phyloP scores from a whole-genome alignment of 2,888 invertebrate species.

The Mesochorus sp. region DNA sequence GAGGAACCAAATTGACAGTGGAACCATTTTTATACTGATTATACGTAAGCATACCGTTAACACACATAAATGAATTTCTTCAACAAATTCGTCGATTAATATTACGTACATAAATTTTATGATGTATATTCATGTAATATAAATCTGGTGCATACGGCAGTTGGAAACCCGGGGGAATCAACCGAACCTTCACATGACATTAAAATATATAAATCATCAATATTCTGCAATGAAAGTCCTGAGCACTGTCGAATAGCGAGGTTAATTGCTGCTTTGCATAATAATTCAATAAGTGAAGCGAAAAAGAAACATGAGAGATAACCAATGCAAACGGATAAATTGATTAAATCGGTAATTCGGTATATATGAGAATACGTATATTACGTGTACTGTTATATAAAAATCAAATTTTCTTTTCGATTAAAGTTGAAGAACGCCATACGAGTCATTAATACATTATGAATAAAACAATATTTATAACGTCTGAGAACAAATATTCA shows the following conservation, averaged over 20 bases:
- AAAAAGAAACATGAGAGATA: slow-evolving; percentile 24
- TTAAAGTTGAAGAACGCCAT: not conserved
- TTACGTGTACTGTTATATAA: no score
- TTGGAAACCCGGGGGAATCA: not conserved
- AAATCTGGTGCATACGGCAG: not conserved
- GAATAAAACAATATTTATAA: no score
- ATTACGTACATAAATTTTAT: not conserved
- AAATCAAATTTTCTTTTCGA: no score
- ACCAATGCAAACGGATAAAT: slow-evolving; percentile 18
- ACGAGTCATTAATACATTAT: no score
- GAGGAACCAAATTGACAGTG: not conserved
- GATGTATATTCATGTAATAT: no score
- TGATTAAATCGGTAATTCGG: no score
- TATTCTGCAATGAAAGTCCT: slow-evolving; percentile 68
- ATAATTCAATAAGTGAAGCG: slow-evolving; percentile 70
- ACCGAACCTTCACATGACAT: slow-evolving; percentile 40
- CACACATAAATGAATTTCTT: not conserved
- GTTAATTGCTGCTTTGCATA: slow-evolving; percentile 77
- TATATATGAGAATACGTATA: no score
- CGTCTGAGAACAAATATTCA: no score
- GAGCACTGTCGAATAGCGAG: slow-evolving; percentile 67
- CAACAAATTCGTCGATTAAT: not conserved
- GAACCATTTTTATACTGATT: not conserved
- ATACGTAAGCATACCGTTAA: not conserved
- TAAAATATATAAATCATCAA: slow-evolving; percentile 73